Evolutionary conservation across 2,888 invertebrate genomes (phyloP).

Genomic region (Gisinianus flammeolus): DNA sequence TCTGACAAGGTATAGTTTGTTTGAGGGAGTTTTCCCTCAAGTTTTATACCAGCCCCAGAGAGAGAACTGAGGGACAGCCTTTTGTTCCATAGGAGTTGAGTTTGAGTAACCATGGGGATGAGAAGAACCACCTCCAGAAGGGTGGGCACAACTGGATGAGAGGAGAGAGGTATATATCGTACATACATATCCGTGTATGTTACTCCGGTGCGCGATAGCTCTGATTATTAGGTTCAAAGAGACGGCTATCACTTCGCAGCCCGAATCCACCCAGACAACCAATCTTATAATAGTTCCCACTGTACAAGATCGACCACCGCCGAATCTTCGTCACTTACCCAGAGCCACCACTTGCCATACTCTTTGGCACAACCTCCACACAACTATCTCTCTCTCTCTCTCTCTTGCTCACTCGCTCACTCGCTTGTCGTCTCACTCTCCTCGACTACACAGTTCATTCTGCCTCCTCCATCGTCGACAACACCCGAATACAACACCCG

Average conservation of each 20-base stretch:
- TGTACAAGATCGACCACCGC: conserved; percentile 10
- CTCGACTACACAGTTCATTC: conserved; percentile 24
- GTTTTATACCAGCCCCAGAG: conserved; percentile 12
- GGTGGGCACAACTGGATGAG: background rate
- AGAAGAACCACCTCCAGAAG: background rate
- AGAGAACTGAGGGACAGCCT: conserved; percentile 4
- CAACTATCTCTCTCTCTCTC: conserved; percentile 26
- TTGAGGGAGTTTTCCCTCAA: conserved; percentile 20
- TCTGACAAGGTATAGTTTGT: background rate
- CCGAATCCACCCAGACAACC: conserved; percentile 50
- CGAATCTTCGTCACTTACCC: background rate
- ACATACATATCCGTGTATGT: background rate
- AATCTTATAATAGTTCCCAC: conserved; percentile 46
- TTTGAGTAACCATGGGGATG: conserved; percentile 22
- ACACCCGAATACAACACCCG: conserved; percentile 34
- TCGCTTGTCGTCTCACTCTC: conserved; percentile 6
- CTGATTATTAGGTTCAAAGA: conserved; percentile 51
- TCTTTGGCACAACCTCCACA: conserved; percentile 5
- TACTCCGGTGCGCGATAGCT: conserved; percentile 46
- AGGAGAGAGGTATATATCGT: background rate
- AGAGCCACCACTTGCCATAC: conserved; percentile 25
- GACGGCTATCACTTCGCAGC: conserved; percentile 44
- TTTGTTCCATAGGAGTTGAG: conserved; percentile 15
- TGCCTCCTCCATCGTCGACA: conserved; percentile 29
- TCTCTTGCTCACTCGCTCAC: background rate